Evolutionary conservation across 2,797 vertebrate genomes (phyloP).

Genomic region (Petrocephalus schoutedeni): DNA sequence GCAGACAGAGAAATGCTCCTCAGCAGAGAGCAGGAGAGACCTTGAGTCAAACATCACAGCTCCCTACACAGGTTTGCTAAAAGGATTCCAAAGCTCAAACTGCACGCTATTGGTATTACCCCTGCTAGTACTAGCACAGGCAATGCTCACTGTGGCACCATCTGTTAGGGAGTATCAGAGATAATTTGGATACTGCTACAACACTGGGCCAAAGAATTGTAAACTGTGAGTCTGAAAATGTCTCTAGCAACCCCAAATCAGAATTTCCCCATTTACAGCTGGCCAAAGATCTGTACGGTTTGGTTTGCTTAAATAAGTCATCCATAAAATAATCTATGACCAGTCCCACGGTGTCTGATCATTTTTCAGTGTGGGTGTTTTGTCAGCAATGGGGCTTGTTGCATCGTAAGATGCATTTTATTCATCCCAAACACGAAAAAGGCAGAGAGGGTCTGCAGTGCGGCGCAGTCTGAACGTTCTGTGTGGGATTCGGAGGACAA

Average conservation of each 20-base stretch:
- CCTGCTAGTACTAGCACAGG: background rate
- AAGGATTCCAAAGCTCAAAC: background rate
- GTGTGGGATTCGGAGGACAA: background rate
- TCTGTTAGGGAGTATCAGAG: too few relatives aligned
- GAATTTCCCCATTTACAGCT: background rate
- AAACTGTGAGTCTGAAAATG: background rate
- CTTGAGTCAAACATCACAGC: background rate
- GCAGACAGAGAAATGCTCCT: background rate
- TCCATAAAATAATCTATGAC: background rate
- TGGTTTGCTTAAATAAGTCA: background rate
- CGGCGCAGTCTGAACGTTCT: background rate
- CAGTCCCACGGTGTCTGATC: background rate
- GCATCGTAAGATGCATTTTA: background rate
- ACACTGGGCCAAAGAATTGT: background rate
- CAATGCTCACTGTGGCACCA: background rate
- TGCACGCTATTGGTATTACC: background rate
- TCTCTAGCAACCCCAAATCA: background rate
- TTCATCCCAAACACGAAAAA: conserved; percentile 1
- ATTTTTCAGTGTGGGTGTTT: background rate
- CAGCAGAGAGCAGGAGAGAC: background rate
- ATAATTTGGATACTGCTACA: background rate
- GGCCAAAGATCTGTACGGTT: background rate
- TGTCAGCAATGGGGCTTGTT: background rate
- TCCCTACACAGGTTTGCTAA: background rate
- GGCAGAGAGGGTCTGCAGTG: background rate